Conservation (phyloP, 2,888 invertebrate species). For the Baronia brevicornis region DNA sequence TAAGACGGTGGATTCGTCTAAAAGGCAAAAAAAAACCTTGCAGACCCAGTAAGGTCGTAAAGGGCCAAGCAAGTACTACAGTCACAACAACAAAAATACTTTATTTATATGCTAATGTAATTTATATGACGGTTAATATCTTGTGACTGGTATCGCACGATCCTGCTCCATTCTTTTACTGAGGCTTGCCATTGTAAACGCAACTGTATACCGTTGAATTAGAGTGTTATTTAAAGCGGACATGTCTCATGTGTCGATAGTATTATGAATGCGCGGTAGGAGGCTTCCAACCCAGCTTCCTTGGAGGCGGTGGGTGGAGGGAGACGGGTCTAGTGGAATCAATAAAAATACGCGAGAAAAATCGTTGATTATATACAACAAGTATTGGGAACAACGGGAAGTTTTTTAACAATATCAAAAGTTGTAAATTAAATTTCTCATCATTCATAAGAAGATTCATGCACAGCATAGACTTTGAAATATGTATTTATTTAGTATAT, state of each 20-base stretch:
- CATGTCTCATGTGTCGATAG: slow-evolving; percentile 64
- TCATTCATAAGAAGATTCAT: too few relatives aligned
- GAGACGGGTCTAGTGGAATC: slow-evolving; percentile 50
- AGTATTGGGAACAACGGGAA: slow-evolving; percentile 59
- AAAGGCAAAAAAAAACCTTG: slow-evolving; percentile 70
- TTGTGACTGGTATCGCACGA: slow-evolving; percentile 73
- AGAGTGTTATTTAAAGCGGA: slow-evolving; percentile 45
- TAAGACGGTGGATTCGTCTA: slow-evolving; percentile 71
- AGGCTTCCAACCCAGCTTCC: slow-evolving; percentile 69
- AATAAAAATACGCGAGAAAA: slow-evolving; percentile 75
- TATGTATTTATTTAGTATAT: too few relatives aligned
- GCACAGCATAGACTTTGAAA: too few relatives aligned
- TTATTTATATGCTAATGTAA: slow-evolving; percentile 77
- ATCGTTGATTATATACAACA: slow-evolving; percentile 73
- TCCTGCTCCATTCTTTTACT: slow-evolving; percentile 66
- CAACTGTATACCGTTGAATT: slow-evolving; percentile 22
- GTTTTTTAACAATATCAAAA: slow-evolving; percentile 51
- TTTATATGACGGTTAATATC: slow-evolving; percentile 76
- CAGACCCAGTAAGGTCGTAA: slow-evolving; percentile 66
- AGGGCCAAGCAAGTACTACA: slow-evolving; percentile 57
- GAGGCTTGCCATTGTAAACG: too few relatives aligned
- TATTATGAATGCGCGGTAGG: slow-evolving; percentile 75
- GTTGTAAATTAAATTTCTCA: slow-evolving; percentile 32
- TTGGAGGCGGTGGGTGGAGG: slow-evolving; percentile 47
- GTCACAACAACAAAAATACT: slow-evolving; percentile 69